Percentiles rank a stretch among this genome's conserved stretches.
phyloP scores from a whole-genome alignment of 2,113 vertebrate species.

The Callionymus lyra region DNA sequence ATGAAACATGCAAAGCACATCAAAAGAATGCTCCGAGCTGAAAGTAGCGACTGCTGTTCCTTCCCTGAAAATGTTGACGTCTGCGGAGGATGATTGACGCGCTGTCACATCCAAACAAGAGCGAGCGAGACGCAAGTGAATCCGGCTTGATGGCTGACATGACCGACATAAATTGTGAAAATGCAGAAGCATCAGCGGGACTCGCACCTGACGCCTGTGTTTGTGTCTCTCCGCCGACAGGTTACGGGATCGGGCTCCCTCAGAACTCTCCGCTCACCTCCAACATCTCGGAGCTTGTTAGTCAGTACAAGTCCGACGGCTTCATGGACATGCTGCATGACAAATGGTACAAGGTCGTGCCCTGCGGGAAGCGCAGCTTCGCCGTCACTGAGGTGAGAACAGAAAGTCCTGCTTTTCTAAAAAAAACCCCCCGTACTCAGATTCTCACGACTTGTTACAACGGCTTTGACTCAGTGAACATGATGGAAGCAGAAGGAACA shows the following conservation, averaged over 20 bases:
- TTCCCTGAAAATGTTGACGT: neutral
- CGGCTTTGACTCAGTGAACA: no score
- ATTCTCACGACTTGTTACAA: no score
- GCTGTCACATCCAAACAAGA: neutral
- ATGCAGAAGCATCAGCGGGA: conserved; percentile 3
- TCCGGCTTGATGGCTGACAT: neutral
- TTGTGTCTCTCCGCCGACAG: conserved; percentile 53
- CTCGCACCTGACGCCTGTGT: neutral
- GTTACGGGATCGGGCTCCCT: conserved; percentile 95
- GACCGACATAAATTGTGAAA: neutral
- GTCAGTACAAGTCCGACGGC: conserved; percentile 95
- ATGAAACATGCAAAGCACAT: neutral
- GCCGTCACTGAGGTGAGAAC: conserved; percentile 85
- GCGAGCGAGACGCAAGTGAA: neutral
- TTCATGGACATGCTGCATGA: conserved; percentile 97
- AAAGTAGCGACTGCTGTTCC: neutral
- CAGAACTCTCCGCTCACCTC: conserved; percentile 89
- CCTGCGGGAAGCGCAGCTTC: conserved; percentile 93
- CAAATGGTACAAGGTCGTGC: conserved; percentile 98
- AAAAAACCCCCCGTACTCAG: no score
- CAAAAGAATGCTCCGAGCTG: no score
- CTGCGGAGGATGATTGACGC: neutral
- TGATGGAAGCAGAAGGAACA: no score
- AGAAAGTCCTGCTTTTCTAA: neutral
- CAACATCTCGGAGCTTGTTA: conserved; percentile 92